A percentile compares a stretch with the other conserved stretches of the same genome.
Evolutionary conservation across 2,888 invertebrate species (phyloP).

Genomic region (Sisyra nigra): DNA sequence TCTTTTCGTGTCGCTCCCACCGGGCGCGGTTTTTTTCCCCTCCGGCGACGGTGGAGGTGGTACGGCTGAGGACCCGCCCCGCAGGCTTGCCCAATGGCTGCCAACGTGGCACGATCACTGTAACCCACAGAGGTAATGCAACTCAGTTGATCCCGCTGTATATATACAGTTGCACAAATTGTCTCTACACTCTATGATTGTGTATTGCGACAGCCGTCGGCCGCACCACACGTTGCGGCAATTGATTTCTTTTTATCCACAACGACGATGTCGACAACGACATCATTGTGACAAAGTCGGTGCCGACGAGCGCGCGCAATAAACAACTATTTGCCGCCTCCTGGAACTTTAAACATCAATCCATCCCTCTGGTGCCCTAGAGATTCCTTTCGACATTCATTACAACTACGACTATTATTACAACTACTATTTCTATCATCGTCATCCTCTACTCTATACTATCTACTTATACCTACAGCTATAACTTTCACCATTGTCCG

Average conservation of each 20-base stretch:
- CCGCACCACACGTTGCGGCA: constrained; percentile 13
- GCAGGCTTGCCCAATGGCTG: constrained; percentile 27
- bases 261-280: too few relatives aligned
- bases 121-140: constrained; percentile 19
- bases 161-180: constrained; percentile 23
- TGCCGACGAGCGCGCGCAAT: constrained; percentile 12
- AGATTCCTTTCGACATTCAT: too few relatives aligned
- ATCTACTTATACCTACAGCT: too few relatives aligned
- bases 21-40: constrained; percentile 29
- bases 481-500: too few relatives aligned
- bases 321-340: constrained; percentile 10
- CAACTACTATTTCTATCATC: too few relatives aligned
- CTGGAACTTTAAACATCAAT: too few relatives aligned
- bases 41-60: constrained; percentile 25
- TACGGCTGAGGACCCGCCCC: constrained; percentile 30
- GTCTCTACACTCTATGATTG: constrained; percentile 4
- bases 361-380: too few relatives aligned
- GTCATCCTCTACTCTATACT: too few relatives aligned
- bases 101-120: constrained; percentile 20
- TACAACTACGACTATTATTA: too few relatives aligned
- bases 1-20: constrained; percentile 25
- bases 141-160: constrained; percentile 3
- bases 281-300: too few relatives aligned
- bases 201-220: background rate
- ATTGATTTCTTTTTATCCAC: constrained; percentile 12